Evolutionary conservation across 2,797 vertebrate species (phyloP).

Genomic region (Sarcophilus harrisii): DNA sequence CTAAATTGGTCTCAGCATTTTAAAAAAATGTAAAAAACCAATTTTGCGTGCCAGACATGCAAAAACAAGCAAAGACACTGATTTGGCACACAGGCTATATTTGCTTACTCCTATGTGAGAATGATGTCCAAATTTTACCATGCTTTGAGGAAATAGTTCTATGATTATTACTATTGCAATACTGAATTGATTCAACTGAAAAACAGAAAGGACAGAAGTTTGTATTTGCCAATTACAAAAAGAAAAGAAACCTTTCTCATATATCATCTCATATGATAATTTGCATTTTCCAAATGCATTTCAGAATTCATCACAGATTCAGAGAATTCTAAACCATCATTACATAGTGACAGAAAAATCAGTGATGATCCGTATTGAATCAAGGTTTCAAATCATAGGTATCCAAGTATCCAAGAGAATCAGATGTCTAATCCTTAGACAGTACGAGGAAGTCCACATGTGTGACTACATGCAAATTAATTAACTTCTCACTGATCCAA

Average conservation of each 20-base stretch:
- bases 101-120: background rate
- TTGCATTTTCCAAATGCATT: background rate
- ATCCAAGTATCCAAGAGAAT: background rate
- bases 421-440: background rate
- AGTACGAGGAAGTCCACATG: too few species aligned
- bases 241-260: background rate
- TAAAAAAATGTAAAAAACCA: background rate
- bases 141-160: background rate
- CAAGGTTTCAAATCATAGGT: conserved; percentile 15
- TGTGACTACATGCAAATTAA: background rate
- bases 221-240: background rate
- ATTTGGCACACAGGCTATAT: background rate
- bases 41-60: background rate
- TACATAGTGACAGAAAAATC: background rate
- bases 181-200: background rate
- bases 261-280: background rate
- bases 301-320: conserved; percentile 19
- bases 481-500: background rate
- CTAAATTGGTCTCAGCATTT: background rate
- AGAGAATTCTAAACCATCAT: conserved; percentile 18
- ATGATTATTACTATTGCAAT: background rate
- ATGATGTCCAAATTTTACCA: background rate
- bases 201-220: background rate
- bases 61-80: background rate
- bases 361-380: conserved; percentile 13